These are phyloP conservation scores for Triops longicaudatus DNA, from an alignment of 1,140 invertebrate genomes.

Conservation along the genomic window DNA sequence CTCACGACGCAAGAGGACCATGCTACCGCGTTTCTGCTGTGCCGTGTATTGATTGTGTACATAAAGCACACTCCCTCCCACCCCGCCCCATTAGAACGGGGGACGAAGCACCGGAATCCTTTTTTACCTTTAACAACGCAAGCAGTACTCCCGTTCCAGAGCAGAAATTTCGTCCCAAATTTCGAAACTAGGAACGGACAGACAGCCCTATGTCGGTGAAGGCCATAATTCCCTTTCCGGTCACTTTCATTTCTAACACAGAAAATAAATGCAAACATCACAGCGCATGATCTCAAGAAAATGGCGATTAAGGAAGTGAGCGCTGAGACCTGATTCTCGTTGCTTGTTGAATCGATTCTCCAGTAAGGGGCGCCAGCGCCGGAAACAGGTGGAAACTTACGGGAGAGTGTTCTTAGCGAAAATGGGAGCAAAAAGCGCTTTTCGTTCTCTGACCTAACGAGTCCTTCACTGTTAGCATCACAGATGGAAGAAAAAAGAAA, in stretches of 20 bases:
- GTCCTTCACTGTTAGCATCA: background rate
- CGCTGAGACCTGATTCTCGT: background rate
- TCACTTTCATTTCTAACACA: background rate
- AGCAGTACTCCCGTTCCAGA: background rate
- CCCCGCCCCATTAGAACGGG: background rate
- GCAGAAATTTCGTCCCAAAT: background rate
- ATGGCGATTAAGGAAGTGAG: background rate
- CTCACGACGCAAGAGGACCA: background rate
- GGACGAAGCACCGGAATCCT: background rate
- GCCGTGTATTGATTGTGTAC: background rate
- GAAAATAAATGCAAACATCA: background rate
- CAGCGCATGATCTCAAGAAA: background rate
- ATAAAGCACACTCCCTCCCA: background rate
- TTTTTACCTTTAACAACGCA: background rate
- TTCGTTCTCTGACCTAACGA: background rate
- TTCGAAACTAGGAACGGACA: background rate
- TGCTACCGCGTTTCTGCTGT: background rate
- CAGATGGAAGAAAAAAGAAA: background rate
- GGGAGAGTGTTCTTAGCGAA: background rate
- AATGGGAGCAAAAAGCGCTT: background rate
- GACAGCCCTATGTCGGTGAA: background rate
- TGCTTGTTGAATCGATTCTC: background rate
- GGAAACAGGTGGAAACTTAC: slow-evolving; percentile 11
- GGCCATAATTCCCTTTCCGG: too few relatives aligned
- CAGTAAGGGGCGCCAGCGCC: background rate